phyloP scores from a whole-genome alignment of 1,140 invertebrate genomes.

The Cydia fagiglandana region DNA sequence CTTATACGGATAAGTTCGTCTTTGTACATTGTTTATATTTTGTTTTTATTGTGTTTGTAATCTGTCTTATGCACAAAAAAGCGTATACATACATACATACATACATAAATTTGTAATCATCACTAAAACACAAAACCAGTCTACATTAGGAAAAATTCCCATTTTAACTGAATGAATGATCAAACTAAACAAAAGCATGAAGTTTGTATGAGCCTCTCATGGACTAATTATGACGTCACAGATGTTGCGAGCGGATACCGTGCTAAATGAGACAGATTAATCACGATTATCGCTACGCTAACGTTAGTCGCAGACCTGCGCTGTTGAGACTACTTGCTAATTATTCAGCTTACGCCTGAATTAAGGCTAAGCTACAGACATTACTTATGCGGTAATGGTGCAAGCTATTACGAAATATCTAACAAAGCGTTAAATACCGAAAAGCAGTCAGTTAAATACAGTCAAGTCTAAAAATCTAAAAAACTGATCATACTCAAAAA shows the following conservation, averaged over 20 bases:
- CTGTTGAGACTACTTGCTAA: conserved; percentile 15
- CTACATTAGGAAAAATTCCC: not conserved
- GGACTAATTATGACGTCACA: conserved; percentile 18
- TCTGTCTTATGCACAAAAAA: too few species aligned
- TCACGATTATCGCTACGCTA: conserved; percentile 25
- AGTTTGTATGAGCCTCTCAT: not conserved
- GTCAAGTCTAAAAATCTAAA: too few species aligned
- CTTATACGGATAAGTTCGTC: too few species aligned
- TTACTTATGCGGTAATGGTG: not conserved
- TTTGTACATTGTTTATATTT: too few species aligned
- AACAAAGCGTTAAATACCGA: too few species aligned
- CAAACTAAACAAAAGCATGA: not conserved
- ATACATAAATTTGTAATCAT: too few species aligned
- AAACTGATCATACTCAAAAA: too few species aligned
- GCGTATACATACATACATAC: too few species aligned
- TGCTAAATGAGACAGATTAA: conserved; percentile 24
- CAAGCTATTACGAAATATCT: too few species aligned
- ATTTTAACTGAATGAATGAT: not conserved
- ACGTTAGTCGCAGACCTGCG: conserved; percentile 22
- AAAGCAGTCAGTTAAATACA: too few species aligned
- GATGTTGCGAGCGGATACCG: conserved; percentile 22
- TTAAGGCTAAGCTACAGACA: not conserved
- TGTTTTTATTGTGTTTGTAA: too few species aligned
- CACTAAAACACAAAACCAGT: not conserved
- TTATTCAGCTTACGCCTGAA: conserved; percentile 5